Conservation (phyloP, 2,888 invertebrate genomes). For the Sarcophaga carnaria region DNA sequence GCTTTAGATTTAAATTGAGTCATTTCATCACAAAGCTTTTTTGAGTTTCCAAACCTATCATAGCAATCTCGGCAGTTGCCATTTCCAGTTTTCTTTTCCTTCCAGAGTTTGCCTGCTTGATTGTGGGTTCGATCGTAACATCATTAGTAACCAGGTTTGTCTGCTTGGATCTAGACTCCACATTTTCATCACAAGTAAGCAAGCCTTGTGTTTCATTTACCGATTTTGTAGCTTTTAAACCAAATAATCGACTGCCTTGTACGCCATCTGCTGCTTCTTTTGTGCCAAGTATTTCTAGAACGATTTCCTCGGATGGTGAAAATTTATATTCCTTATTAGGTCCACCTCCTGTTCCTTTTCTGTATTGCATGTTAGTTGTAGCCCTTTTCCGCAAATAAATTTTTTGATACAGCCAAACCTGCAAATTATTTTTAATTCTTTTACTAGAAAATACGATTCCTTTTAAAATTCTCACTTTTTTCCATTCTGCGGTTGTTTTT, state of each 20-base stretch:
- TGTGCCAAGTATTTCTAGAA: not conserved
- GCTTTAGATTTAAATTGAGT: not conserved
- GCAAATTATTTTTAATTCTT: not conserved
- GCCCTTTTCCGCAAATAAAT: slow-evolving; percentile 7
- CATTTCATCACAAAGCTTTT: slow-evolving; percentile 3
- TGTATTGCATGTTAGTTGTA: not conserved
- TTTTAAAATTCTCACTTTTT: slow-evolving; percentile 9
- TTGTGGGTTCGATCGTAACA: not conserved
- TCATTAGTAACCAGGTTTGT: not conserved
- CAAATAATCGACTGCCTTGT: not conserved
- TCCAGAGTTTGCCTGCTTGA: not conserved
- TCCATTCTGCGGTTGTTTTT: slow-evolving; percentile 2
- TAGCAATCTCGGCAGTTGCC: not conserved
- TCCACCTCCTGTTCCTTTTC: slow-evolving; percentile 8
- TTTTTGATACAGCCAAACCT: slow-evolving; percentile 8
- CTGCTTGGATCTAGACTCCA: not conserved
- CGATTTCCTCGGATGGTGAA: not conserved
- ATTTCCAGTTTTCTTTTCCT: not conserved
- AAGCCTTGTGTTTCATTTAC: no score
- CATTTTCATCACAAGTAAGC: not conserved
- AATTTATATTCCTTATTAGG: slow-evolving; percentile 8
- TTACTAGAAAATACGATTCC: not conserved
- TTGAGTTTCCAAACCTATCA: not conserved
- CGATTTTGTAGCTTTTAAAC: not conserved
- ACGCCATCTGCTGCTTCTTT: slow-evolving; percentile 10